Evolutionary conservation across 2,888 invertebrate genomes (phyloP).

Genomic region (Galerucella pusilla): DNA sequence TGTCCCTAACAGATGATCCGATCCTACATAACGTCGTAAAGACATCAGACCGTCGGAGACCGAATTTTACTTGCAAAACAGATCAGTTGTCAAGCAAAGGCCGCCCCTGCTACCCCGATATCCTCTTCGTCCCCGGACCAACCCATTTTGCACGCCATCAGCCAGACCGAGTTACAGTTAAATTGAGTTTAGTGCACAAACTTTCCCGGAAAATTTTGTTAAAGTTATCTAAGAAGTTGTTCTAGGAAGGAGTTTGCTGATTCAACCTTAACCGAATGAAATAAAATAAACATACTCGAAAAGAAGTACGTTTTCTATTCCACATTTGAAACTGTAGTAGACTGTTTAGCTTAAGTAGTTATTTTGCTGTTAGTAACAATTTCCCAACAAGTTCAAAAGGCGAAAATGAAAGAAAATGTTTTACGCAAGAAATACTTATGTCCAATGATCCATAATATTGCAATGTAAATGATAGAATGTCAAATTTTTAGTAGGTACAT

Average conservation of each 20-base stretch:
- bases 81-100: conserved; percentile 58
- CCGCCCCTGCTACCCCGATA: conserved; percentile 33
- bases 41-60: conserved; percentile 40
- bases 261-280: conserved; percentile 21
- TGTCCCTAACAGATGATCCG: neutral
- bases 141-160: conserved; percentile 53
- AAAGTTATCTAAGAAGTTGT: conserved; percentile 48
- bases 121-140: conserved; percentile 42
- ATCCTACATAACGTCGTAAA: conserved; percentile 37
- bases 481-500: too few relatives aligned
- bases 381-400: neutral
- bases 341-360: neutral
- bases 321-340: conserved; percentile 8
- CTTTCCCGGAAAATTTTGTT: conserved; percentile 53
- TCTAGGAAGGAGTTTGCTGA: conserved; percentile 33
- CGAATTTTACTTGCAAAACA: conserved; percentile 61
- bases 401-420: neutral
- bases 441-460: too few relatives aligned
- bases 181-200: conserved; percentile 59
- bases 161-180: conserved; percentile 58
- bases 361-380: neutral
- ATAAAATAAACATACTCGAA: conserved; percentile 29
- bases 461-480: too few relatives aligned
- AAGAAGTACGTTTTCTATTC: conserved; percentile 22
- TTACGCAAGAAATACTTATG: too few relatives aligned